These are phyloP conservation scores for Poecilus cupreus DNA, from an alignment of 2,888 invertebrate genomes.

Conservation along the genomic window DNA sequence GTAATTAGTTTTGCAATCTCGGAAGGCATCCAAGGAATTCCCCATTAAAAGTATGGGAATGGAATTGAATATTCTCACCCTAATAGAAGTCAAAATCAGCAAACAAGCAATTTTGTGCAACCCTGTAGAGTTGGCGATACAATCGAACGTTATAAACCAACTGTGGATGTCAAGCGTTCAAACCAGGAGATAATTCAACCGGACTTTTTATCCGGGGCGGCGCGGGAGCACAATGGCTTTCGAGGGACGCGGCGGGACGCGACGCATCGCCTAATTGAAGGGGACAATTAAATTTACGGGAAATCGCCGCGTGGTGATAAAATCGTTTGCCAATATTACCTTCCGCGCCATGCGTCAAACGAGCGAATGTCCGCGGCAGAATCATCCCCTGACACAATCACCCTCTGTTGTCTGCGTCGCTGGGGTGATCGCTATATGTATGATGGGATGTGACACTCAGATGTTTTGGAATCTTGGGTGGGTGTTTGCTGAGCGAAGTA, in stretches of 20 bases:
- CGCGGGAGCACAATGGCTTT: background rate
- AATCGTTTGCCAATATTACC: conserved; percentile 56
- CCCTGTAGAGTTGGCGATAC: conserved; percentile 40
- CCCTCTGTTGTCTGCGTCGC: background rate
- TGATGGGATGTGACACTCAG: conserved; percentile 40
- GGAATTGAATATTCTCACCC: conserved; percentile 38
- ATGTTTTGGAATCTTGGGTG: conserved; percentile 53
- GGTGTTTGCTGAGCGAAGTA: conserved; percentile 50
- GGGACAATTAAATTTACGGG: conserved; percentile 58
- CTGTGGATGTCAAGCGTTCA: conserved; percentile 45
- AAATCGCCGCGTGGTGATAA: conserved; percentile 46
- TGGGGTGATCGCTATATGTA: background rate
- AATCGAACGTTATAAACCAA: conserved; percentile 51
- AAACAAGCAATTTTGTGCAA: conserved; percentile 38
- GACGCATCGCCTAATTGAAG: conserved; percentile 51
- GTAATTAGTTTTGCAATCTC: conserved; percentile 26
- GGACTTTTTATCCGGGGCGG: conserved; percentile 24
- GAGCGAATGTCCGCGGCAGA: too few relatives aligned
- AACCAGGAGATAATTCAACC: conserved; percentile 43
- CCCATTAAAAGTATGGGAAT: background rate
- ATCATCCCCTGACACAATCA: background rate
- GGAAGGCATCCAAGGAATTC: background rate
- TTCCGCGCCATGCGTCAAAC: conserved; percentile 43
- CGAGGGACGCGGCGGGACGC: background rate
- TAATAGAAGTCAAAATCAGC: conserved; percentile 30